Conservation (phyloP, 2,888 invertebrate species). For the Acanthosepion lycidas region DNA sequence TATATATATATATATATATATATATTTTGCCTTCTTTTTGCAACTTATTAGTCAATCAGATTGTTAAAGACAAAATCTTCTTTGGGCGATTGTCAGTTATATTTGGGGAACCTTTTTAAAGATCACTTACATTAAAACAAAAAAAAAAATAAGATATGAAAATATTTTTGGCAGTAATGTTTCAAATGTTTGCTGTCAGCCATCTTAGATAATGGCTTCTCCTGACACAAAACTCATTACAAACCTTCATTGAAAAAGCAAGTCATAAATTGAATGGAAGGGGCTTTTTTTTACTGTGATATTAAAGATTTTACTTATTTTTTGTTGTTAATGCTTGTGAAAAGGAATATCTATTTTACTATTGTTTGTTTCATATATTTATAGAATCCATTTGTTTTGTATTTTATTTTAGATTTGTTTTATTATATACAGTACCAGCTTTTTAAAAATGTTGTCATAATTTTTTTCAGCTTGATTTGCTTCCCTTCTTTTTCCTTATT, state of each 20-base stretch:
- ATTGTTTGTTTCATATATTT: neutral
- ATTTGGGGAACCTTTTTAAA: neutral
- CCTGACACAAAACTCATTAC: neutral
- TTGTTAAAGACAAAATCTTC: neutral
- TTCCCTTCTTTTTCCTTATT: no score
- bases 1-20: conserved; percentile 33
- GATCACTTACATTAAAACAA: neutral
- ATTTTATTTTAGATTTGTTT: neutral
- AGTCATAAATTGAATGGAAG: neutral
- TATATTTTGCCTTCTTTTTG: neutral
- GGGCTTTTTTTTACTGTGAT: neutral
- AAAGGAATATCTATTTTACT: neutral
- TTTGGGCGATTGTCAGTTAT: neutral
- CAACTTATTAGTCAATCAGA: neutral
- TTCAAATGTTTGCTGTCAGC: neutral
- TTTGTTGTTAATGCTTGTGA: neutral
- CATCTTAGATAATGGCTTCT: neutral
- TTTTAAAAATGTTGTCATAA: no score
- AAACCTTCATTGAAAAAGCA: neutral
- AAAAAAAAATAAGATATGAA: neutral
- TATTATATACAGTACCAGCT: neutral
- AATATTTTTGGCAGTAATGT: neutral
- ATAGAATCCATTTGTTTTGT: neutral
- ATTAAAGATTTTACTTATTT: neutral
- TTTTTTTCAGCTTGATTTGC: no score